phyloP scores from a whole-genome alignment of 2,797 vertebrate genomes.

The Tarsius wallacei region DNA sequence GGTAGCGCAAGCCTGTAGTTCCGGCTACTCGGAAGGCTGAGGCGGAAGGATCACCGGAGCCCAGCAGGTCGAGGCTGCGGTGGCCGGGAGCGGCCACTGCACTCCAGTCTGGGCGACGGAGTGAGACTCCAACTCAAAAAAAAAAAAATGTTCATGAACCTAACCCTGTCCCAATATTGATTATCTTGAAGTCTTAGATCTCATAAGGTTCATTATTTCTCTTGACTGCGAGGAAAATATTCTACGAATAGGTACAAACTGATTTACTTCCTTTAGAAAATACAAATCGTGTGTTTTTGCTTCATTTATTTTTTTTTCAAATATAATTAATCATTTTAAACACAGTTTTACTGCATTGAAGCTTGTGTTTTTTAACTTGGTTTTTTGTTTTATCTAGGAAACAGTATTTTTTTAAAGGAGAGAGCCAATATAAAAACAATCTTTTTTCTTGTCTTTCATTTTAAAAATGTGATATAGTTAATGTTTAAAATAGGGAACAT shows the following conservation, averaged over 20 bases:
- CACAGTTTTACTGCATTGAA: background rate
- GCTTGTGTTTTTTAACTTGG: constrained; percentile 72
- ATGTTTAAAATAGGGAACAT: constrained; percentile 84
- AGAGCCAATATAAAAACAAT: constrained; percentile 48
- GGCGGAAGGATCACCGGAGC: too few species aligned
- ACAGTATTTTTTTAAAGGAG: background rate
- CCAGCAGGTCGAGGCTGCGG: too few species aligned
- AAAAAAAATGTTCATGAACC: too few species aligned
- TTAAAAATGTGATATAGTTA: constrained; percentile 80
- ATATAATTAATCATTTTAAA: constrained; percentile 33
- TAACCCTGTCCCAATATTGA: too few species aligned
- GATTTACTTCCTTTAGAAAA: constrained; percentile 4
- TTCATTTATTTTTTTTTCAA: background rate
- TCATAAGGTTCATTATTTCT: background rate
- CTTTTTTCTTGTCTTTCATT: constrained; percentile 68
- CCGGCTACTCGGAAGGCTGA: too few species aligned
- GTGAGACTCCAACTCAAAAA: too few species aligned
- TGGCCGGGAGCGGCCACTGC: too few species aligned
- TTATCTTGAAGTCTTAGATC: background rate
- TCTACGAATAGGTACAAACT: background rate
- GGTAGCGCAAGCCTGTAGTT: too few species aligned
- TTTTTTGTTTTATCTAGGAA: constrained; percentile 63
- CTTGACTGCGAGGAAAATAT: background rate
- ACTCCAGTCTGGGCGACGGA: too few species aligned
- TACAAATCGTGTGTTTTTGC: background rate